A percentile compares a stretch with the other conserved stretches of the same genome.
Evolutionary conservation across 2,113 vertebrate species (phyloP).

Genomic region (Eubucco bourcierii): DNA sequence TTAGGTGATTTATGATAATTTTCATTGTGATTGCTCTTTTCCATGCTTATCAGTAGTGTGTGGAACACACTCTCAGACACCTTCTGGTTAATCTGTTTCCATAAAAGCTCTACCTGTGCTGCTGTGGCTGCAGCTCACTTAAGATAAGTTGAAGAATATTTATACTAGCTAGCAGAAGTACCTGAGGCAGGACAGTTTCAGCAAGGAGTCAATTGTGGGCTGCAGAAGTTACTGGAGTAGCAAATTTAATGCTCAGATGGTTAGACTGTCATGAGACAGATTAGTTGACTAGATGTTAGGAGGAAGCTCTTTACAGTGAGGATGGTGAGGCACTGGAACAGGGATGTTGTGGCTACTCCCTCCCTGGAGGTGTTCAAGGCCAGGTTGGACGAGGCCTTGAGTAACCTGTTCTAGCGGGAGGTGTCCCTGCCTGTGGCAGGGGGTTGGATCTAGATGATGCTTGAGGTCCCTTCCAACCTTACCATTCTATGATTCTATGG

Average conservation of each 20-base stretch:
- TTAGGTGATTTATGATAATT: conserved; percentile 12
- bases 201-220: background rate
- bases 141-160: background rate
- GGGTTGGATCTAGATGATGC: too few relatives aligned
- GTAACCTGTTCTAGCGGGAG: too few relatives aligned
- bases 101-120: background rate
- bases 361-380: too few relatives aligned
- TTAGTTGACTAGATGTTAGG: too few relatives aligned
- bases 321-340: too few relatives aligned
- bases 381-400: too few relatives aligned
- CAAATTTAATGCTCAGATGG: background rate
- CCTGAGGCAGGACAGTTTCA: background rate
- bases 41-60: background rate
- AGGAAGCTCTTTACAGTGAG: too few relatives aligned
- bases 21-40: background rate
- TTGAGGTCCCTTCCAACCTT: too few relatives aligned
- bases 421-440: too few relatives aligned
- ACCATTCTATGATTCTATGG: too few relatives aligned
- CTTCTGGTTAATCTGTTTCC: background rate
- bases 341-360: too few relatives aligned
- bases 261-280: too few relatives aligned
- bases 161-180: background rate
- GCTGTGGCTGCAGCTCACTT: background rate
- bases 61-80: background rate
- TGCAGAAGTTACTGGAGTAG: background rate